These are phyloP conservation scores for Centropristis striata DNA, from an alignment of 2,113 vertebrate species.

Conservation along the genomic window DNA sequence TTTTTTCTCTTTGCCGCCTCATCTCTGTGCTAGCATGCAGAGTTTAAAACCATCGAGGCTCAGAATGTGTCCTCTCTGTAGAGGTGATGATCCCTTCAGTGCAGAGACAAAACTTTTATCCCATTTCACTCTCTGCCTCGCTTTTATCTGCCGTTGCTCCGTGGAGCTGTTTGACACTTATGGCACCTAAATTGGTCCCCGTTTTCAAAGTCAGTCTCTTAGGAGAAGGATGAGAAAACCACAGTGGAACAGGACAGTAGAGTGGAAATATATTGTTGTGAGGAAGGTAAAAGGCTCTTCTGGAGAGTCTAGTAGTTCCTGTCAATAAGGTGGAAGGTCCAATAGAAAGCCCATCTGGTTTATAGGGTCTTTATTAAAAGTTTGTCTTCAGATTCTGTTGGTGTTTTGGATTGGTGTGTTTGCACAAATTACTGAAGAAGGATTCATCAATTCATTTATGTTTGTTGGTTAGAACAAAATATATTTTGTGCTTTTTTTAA, in stretches of 20 bases:
- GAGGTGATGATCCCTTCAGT: neutral
- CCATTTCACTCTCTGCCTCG: neutral
- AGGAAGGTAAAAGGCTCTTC: neutral
- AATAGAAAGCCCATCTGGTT: neutral
- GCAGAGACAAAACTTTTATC: neutral
- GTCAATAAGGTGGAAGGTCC: neutral
- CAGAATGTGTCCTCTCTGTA: neutral
- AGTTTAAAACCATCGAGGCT: slow-evolving; percentile 1
- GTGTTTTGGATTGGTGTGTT: neutral
- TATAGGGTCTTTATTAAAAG: neutral
- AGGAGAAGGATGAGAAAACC: neutral
- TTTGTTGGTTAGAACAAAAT: too few relatives aligned
- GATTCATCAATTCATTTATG: too few relatives aligned
- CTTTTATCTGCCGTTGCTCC: neutral
- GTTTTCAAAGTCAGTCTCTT: slow-evolving; percentile 1
- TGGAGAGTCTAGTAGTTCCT: neutral
- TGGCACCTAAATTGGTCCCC: neutral
- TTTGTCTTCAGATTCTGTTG: too few relatives aligned
- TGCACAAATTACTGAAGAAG: neutral
- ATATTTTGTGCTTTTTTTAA: too few relatives aligned
- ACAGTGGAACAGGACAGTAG: neutral
- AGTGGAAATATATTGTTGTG: neutral
- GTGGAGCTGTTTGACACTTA: neutral
- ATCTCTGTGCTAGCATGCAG: neutral
- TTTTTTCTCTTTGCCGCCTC: rapidly evolving